A percentile compares a stretch with the other conserved stretches of the same genome.
Evolutionary conservation across 2,797 vertebrate genomes (phyloP).

Genomic region (Menidia menidia): DNA sequence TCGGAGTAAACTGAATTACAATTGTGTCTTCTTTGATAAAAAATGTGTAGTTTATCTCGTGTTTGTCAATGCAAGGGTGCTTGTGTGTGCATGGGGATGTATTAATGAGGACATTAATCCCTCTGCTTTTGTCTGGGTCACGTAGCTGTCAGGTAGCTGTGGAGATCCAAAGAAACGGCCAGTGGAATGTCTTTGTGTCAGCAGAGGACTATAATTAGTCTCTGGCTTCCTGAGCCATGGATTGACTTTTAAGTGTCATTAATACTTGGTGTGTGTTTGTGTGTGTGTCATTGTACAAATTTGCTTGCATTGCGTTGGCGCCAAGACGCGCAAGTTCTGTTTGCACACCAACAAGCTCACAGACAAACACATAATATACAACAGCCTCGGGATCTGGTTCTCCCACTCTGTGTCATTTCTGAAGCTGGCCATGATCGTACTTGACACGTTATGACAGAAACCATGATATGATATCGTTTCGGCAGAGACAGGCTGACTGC

Average conservation of each 20-base stretch:
- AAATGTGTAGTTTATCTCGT: background rate
- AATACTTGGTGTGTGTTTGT: conserved; percentile 5
- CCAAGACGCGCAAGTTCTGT: background rate
- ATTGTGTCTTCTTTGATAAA: conserved; percentile 5
- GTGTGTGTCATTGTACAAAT: conserved; percentile 3
- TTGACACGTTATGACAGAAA: conserved; percentile 66
- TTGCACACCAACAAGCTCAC: conserved; percentile 14
- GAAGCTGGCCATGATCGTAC: conserved; percentile 43
- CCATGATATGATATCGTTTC: conserved; percentile 51
- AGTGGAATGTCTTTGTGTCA: conserved; percentile 66
- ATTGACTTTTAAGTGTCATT: conserved; percentile 71
- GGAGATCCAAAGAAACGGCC: conserved; percentile 61
- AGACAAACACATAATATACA: conserved; percentile 19
- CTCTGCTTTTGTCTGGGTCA: conserved; percentile 64
- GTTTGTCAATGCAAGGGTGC: conserved; percentile 14
- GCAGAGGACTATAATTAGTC: conserved; percentile 68
- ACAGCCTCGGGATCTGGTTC: conserved; percentile 17
- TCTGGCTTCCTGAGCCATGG: conserved; percentile 53
- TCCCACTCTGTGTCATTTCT: conserved; percentile 29
- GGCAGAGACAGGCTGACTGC: conserved; percentile 39
- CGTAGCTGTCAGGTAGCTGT: conserved; percentile 66
- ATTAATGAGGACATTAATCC: conserved; percentile 53
- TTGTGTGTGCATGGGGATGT: conserved; percentile 16
- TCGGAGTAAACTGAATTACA: background rate
- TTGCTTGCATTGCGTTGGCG: background rate